A percentile compares a stretch with the other conserved stretches of the same genome.
Evolutionary conservation across 1,140 invertebrate species (phyloP).

Genomic region (Phthorimaea operculella): DNA sequence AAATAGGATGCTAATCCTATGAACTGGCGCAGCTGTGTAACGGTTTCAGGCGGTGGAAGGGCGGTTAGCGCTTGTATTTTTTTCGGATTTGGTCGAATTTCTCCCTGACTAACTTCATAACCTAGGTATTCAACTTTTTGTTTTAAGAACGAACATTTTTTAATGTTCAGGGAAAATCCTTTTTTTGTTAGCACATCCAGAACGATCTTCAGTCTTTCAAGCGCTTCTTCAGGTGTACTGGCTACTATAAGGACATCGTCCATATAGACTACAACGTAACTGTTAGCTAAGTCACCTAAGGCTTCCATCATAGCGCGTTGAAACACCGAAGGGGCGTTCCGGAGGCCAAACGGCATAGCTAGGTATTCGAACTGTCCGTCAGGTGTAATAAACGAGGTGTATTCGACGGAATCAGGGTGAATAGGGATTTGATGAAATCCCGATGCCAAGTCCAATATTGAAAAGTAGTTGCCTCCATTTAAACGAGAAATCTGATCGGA

Average conservation of each 20-base stretch:
- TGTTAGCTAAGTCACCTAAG: background rate
- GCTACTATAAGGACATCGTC: constrained; percentile 4
- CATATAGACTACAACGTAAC: constrained; percentile 2
- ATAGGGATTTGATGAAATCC: constrained; percentile 10
- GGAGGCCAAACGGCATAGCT: constrained; percentile 11
- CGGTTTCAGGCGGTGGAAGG: constrained; percentile 25
- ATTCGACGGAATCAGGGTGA: constrained; percentile 5
- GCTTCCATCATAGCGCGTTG: constrained; percentile 1
- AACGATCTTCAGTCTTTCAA: constrained; percentile 5
- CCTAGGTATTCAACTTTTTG: constrained; percentile 23
- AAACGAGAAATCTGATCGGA: constrained; percentile 8
- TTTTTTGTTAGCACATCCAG: background rate
- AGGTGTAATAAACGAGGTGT: constrained; percentile 17
- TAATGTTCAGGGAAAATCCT: constrained; percentile 1
- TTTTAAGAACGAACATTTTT: constrained; percentile 30
- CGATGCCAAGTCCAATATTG: constrained; percentile 9
- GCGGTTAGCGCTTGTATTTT: constrained; percentile 33
- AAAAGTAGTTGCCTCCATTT: constrained; percentile 9
- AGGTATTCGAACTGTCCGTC: constrained; percentile 31
- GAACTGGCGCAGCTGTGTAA: constrained; percentile 20
- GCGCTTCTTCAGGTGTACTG: constrained; percentile 9
- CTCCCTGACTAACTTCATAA: constrained; percentile 15
- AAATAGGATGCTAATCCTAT: constrained; percentile 28
- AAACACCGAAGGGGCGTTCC: constrained; percentile 10
- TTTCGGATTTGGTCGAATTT: constrained; percentile 21